These are phyloP conservation scores for Catajapyx aquilonaris DNA, from an alignment of 1,140 invertebrate species.

Conservation along the genomic window DNA sequence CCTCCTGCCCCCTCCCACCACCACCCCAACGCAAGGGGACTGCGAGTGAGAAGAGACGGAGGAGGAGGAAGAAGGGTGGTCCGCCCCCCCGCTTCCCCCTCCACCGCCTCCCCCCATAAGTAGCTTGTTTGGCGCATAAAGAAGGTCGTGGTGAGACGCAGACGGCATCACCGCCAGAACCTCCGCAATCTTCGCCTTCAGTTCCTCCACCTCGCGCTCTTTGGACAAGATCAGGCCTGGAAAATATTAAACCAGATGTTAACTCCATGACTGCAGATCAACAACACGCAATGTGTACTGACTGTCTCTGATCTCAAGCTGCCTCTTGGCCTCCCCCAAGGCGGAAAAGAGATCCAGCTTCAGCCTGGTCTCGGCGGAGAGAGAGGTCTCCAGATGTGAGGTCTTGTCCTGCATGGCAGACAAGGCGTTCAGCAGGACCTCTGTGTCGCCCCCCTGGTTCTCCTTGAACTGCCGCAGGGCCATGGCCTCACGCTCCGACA, in stretches of 20 bases:
- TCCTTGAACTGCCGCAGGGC: conserved; percentile 39
- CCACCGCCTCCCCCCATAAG: too few relatives aligned
- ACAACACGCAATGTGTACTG: not conserved
- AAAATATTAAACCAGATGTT: conserved; percentile 11
- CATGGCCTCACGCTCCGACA: conserved; percentile 30
- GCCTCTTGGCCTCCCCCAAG: conserved; percentile 78
- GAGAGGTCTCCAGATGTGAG: conserved; percentile 66
- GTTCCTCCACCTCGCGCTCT: conserved; percentile 74
- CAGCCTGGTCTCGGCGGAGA: conserved; percentile 85
- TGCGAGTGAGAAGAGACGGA: conserved; percentile 20
- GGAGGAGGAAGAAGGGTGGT: conserved; percentile 13
- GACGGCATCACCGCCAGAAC: conserved; percentile 77
- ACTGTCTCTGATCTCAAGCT: conserved; percentile 59
- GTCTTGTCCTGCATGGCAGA: conserved; percentile 70
- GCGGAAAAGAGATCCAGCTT: conserved; percentile 93
- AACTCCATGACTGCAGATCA: not conserved
- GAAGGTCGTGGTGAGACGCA: conserved; percentile 23
- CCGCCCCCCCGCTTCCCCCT: too few relatives aligned
- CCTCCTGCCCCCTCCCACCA: too few relatives aligned
- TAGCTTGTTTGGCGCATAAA: conserved; percentile 30
- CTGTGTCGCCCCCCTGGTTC: conserved; percentile 46
- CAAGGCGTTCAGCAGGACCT: conserved; percentile 58
- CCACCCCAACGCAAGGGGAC: too few relatives aligned
- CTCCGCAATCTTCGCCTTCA: conserved; percentile 77
- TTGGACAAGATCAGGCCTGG: conserved; percentile 51